A percentile compares a stretch with the other conserved stretches of the same genome.
Conservation (phyloP, 2,797 vertebrate species). For the Knipowitschia caucasica region DNA sequence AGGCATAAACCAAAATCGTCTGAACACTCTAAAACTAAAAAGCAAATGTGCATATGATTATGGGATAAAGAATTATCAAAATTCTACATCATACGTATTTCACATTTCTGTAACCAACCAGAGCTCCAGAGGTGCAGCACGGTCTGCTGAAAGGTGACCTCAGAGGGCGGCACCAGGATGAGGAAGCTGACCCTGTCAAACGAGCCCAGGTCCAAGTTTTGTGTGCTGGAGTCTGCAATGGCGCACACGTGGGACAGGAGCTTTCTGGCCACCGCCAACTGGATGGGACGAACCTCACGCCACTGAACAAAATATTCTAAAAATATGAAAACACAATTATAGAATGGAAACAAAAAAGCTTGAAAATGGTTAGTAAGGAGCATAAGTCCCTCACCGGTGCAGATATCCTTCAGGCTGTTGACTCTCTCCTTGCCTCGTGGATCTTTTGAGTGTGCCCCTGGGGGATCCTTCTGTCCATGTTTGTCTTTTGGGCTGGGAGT, state of each 20-base stretch:
- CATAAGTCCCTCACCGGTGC: slow-evolving; percentile 77
- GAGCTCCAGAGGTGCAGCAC: slow-evolving; percentile 90
- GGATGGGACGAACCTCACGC: slow-evolving; percentile 85
- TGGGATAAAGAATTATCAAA: not conserved
- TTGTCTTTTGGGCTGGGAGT: slow-evolving; percentile 38
- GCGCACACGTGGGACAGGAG: slow-evolving; percentile 95
- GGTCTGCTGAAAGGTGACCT: slow-evolving; percentile 95
- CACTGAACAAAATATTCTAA: slow-evolving; percentile 82
- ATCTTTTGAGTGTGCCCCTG: slow-evolving; percentile 42
- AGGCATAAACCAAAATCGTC: too few species aligned
- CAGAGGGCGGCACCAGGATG: slow-evolving; percentile 92
- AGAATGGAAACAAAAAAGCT: not conserved
- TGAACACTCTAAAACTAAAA: too few species aligned
- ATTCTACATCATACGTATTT: not conserved
- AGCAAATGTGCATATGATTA: too few species aligned
- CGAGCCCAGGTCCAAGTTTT: slow-evolving; percentile 94
- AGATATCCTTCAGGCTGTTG: slow-evolving; percentile 60
- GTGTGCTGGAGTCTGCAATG: slow-evolving; percentile 96
- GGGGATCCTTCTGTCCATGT: slow-evolving; percentile 35
- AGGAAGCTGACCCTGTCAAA: slow-evolving; percentile 96
- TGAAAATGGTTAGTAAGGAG: not conserved
- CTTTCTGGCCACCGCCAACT: slow-evolving; percentile 94
- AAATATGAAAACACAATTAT: slow-evolving; percentile 16
- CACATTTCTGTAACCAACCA: slow-evolving; percentile 70
- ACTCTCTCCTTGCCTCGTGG: slow-evolving; percentile 36